Base-by-base conservation (phyloP, 64 coral and sea anemone species). In the Stichodactyla mertensii region DNA sequence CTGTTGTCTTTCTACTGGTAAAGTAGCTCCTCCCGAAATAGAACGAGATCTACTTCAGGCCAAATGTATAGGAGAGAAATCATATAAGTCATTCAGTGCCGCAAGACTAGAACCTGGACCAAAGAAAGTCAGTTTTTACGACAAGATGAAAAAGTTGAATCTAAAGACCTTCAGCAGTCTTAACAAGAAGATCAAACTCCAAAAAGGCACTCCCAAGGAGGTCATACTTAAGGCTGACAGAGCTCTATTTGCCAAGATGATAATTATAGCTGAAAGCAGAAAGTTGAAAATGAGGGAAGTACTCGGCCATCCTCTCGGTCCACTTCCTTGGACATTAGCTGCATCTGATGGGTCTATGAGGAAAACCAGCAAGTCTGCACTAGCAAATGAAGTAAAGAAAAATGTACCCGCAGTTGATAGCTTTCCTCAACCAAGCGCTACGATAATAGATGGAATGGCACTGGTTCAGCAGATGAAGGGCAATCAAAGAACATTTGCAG, bases 171-270 rank as follows among this genome's bases (percentile, higher is more conserved):
- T 94, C 22, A 83, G 57, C 19, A 18, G 82, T 27, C 79, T 94
- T 16, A 78, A 61, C 77, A 90, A 79, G 36, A 84, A 87, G 52
- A 87, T 83, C 14, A 51, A 77, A 85, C 51, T 94, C 20, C 64
- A 87, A 86, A 74, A 10, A 54, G 54, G 52, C 28, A 93, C 10
- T 24, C 18, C 11, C 6, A 71, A 88, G 61, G 81, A 88, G 66
- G n/a, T 88, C 1, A 92, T 88, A 18, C 64, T 88, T 4, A 89
- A 83, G 58, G 88, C 88, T 54, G 88, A 89, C 52, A 87, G 87
- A 66, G 84, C 71, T 51, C 54, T 93, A 85, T 93, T 93, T 93
- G 90, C 80, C 24, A 81, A 93, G 85, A 89, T 93, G 55, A 88
- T 93, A 81, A 57, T 93, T 10, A 88, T 88, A n/a, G 87, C 87